Percentiles rank a stretch among this genome's conserved stretches.
These are phyloP conservation scores for Callorhinus ursinus DNA, from an alignment of 2,113 vertebrate species.

Conservation along the genomic window DNA sequence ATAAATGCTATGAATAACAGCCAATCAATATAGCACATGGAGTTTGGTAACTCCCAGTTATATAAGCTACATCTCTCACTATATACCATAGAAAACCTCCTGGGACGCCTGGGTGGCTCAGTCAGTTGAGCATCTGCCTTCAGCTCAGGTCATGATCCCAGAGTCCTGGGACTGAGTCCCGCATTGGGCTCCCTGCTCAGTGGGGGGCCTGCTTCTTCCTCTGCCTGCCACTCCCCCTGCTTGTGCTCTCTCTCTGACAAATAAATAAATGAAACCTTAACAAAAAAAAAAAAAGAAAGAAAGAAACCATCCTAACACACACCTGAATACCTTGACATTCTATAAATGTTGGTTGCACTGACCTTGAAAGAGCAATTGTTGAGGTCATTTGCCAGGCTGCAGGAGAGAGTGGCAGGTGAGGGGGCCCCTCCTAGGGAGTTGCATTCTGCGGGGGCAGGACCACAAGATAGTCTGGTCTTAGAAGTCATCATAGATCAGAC, in stretches of 20 bases:
- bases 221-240: too few species aligned
- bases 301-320: neutral
- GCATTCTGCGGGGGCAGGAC: fast-evolving
- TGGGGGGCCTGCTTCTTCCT: too few species aligned
- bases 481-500: neutral
- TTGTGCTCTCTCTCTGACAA: too few species aligned
- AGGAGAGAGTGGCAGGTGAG: neutral
- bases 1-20: neutral
- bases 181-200: too few species aligned
- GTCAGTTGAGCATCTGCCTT: too few species aligned
- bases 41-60: neutral
- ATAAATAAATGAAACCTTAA: too few species aligned
- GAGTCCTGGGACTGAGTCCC: too few species aligned
- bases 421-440: fast-evolving
- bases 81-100: neutral
- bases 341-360: neutral
- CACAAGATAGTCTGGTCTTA: neutral
- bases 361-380: neutral
- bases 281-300: neutral
- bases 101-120: neutral
- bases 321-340: neutral
- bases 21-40: neutral
- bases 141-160: too few species aligned
- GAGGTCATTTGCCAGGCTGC: neutral
- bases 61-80: neutral